Evolutionary conservation across 2,113 vertebrate genomes (phyloP).

Genomic region (Silurus meridionalis): DNA sequence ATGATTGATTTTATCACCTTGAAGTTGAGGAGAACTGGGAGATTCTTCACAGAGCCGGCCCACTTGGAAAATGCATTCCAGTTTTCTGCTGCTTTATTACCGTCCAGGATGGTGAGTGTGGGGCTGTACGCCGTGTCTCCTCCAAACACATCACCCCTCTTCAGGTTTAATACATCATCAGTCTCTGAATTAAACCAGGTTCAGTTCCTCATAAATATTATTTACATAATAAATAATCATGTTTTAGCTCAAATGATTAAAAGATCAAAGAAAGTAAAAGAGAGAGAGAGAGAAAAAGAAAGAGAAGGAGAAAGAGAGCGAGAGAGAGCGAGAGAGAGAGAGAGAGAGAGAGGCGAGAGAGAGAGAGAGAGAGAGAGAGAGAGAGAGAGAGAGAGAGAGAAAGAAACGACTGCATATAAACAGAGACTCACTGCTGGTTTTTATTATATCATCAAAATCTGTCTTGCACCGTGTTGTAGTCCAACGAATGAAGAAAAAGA

Average conservation of each 20-base stretch:
- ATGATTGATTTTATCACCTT: conserved; percentile 69
- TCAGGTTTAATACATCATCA: conserved; percentile 16
- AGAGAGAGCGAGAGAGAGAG: too few species aligned
- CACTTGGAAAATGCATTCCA: conserved; percentile 74
- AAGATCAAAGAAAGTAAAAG: too few species aligned
- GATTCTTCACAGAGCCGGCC: conserved; percentile 82
- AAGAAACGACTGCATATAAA: too few species aligned
- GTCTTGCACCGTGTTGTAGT: neutral
- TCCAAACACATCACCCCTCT: conserved; percentile 70
- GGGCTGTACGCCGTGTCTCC: conserved; percentile 67
- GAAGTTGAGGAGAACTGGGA: conserved; percentile 79
- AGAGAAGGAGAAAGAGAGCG: too few species aligned
- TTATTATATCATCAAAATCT: fast-evolving
- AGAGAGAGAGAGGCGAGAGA: too few species aligned
- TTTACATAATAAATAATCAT: too few species aligned
- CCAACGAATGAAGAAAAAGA: conserved; percentile 32
- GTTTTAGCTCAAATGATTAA: too few species aligned
- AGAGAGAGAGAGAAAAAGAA: too few species aligned
- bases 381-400: too few species aligned
- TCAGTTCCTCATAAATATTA: too few species aligned
- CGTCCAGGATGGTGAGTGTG: conserved; percentile 71
- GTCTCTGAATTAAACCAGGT: neutral
- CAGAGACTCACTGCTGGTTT: neutral
- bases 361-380: too few species aligned
- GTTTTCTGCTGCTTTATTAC: conserved; percentile 79